A percentile compares a stretch with the other conserved stretches of the same genome.
phyloP scores from a whole-genome alignment of 1,140 invertebrate species.

The Drosophila serrata region DNA sequence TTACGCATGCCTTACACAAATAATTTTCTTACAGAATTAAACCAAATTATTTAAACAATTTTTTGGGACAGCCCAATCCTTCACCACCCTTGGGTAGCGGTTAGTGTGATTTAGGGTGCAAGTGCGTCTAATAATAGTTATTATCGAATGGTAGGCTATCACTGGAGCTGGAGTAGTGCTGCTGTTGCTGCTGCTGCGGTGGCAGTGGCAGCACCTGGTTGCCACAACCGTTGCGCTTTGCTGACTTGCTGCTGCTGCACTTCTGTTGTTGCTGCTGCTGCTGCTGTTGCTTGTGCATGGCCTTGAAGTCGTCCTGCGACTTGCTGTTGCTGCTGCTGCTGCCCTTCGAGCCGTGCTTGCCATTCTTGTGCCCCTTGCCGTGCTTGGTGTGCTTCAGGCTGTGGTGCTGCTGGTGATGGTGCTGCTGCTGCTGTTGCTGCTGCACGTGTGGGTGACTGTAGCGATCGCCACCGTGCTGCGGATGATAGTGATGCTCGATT shows the following conservation, averaged over 20 bases:
- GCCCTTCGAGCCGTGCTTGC: conserved; percentile 67
- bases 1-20: background rate
- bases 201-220: conserved; percentile 60
- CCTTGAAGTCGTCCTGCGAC: conserved; percentile 76
- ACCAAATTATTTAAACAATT: background rate
- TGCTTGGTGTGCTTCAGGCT: conserved; percentile 82
- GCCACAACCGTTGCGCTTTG: conserved; percentile 52
- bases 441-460: conserved; percentile 57
- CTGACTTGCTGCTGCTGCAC: conserved; percentile 41
- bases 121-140: conserved; percentile 78
- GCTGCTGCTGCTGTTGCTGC: conserved; percentile 57
- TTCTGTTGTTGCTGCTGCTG: conserved; percentile 42
- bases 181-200: conserved; percentile 48
- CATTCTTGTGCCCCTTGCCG: conserved; percentile 68
- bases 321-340: conserved; percentile 69
- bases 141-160: conserved; percentile 84
- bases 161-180: conserved; percentile 79
- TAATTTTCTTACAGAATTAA: background rate
- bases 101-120: conserved; percentile 23
- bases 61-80: conserved; percentile 17
- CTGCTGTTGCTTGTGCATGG: conserved; percentile 65
- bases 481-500: conserved; percentile 73
- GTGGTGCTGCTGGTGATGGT: conserved; percentile 69
- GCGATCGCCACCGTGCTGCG: conserved; percentile 49
- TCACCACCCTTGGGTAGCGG: conserved; percentile 12